Evolutionary conservation across 2,797 vertebrate genomes (phyloP), one percentile per base, ranked within the genome.

Genomic region (Lithobates sylvaticus): DNA sequence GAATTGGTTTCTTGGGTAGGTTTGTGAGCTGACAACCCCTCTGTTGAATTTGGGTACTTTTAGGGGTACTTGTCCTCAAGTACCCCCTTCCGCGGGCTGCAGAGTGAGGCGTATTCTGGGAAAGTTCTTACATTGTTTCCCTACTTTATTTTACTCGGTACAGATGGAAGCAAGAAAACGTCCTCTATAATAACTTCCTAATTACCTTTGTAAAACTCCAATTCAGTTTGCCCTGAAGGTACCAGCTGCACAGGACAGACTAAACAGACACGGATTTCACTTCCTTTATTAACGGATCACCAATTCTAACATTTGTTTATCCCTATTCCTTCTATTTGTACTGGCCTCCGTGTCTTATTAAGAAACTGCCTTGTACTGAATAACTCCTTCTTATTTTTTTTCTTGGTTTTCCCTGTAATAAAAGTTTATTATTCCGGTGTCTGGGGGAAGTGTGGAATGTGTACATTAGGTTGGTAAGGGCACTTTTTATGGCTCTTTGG

Each of bases 141-240:
- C 18, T 68, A 15, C 67, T 50, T 47, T 21, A 54, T 70, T 71
- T 80, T 50, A 47, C 13, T 29, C 10, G 67, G 65, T 65, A 39
- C 80, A 74, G 80, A 74, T 73, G 80, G 80, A 44, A 82, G 58
- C 34, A 39, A 58, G 47, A 73, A 39, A 23, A 16, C 34, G 15
- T 82, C 70, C 32, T 36, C 9, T 73, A 42, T 82, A 82, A 64
- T 73, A 82, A 73, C 80, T 82, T 82, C 70, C 70, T 82, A 42
- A 82, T 82, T 82, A 82, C 69, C 80, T 34, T 47, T 29, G 26
- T 73, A 82, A 71, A 65, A 74, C 34, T 34, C 9, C n/a, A 29
- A 42, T 74, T 74, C 69, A 21, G 71, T 82, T 82, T 82, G 71
- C 80, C 80, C 80, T 10, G 70, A 29, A 82, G 80, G 58, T 44